These are phyloP conservation scores for Meganola albula DNA, from an alignment of 2,888 invertebrate species.

Conservation along the genomic window DNA sequence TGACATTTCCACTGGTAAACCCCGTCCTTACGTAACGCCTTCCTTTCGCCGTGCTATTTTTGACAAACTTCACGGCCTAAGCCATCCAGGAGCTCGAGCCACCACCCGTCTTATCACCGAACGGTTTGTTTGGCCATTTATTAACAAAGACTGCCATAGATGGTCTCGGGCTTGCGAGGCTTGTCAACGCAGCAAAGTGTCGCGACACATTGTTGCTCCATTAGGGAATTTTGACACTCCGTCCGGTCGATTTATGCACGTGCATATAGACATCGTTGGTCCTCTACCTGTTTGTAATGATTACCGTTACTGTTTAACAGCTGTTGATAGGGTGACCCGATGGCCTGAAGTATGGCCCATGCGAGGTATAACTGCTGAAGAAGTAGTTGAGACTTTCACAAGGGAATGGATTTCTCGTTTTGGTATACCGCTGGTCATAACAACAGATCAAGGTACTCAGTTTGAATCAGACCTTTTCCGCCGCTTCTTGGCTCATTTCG, in stretches of 20 bases:
- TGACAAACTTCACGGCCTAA: neutral
- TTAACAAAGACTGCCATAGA: neutral
- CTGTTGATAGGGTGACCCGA: constrained; percentile 21
- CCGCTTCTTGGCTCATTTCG: constrained; percentile 10
- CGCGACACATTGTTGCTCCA: neutral
- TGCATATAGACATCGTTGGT: constrained; percentile 16
- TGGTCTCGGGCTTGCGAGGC: neutral
- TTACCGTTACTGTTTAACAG: constrained; percentile 16
- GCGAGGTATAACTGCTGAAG: constrained; percentile 23
- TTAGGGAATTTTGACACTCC: neutral
- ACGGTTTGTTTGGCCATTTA: constrained; percentile 1
- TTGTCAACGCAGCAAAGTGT: neutral
- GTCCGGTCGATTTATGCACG: constrained; percentile 4
- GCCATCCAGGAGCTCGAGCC: constrained; percentile 2
- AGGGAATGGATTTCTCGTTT: constrained; percentile 22
- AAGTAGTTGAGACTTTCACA: constrained; percentile 26
- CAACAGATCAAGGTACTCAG: constrained; percentile 20
- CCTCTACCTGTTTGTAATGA: constrained; percentile 9
- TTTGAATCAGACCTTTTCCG: constrained; percentile 14
- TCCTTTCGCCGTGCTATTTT: neutral
- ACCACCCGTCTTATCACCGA: neutral
- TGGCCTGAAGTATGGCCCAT: constrained; percentile 28
- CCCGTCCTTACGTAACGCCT: constrained; percentile 1
- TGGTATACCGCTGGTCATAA: constrained; percentile 20
- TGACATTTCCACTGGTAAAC: neutral